Conservation (phyloP, 2,113 vertebrate species). For the Sus scrofa region DNA sequence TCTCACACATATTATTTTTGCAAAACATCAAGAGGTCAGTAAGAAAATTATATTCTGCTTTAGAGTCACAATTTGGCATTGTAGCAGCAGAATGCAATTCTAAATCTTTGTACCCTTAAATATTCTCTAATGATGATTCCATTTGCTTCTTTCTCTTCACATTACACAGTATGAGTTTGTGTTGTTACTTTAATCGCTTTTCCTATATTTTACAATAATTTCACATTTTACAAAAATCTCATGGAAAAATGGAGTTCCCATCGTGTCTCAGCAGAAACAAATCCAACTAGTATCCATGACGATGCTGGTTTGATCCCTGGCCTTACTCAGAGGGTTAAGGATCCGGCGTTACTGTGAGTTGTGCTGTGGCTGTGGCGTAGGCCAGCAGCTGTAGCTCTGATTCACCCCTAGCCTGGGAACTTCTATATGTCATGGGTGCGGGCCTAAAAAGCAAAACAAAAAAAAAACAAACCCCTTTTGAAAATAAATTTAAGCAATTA, state of each 20-base stretch:
- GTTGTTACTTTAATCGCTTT: conserved; percentile 12
- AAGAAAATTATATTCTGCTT: conserved; percentile 44
- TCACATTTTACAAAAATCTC: background rate
- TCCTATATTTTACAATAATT: background rate
- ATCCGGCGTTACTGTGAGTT: too few relatives aligned
- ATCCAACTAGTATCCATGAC: too few relatives aligned
- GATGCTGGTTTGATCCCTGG: too few relatives aligned
- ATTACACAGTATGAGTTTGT: background rate
- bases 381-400: too few relatives aligned
- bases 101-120: background rate
- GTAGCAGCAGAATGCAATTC: background rate
- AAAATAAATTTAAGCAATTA: background rate
- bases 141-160: conserved; percentile 17
- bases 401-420: too few relatives aligned
- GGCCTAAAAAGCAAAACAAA: too few relatives aligned
- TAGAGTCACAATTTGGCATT: conserved; percentile 26
- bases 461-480: too few relatives aligned
- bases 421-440: too few relatives aligned
- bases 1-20: conserved; percentile 34
- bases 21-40: conserved; percentile 39
- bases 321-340: too few relatives aligned
- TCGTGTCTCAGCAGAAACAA: too few relatives aligned
- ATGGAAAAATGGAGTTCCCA: background rate
- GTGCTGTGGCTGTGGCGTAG: too few relatives aligned
- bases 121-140: background rate